A percentile compares a stretch with the other conserved stretches of the same genome.
Evolutionary conservation across 2,113 vertebrate genomes (phyloP).

Genomic region (Trochalopteron elliotii): DNA sequence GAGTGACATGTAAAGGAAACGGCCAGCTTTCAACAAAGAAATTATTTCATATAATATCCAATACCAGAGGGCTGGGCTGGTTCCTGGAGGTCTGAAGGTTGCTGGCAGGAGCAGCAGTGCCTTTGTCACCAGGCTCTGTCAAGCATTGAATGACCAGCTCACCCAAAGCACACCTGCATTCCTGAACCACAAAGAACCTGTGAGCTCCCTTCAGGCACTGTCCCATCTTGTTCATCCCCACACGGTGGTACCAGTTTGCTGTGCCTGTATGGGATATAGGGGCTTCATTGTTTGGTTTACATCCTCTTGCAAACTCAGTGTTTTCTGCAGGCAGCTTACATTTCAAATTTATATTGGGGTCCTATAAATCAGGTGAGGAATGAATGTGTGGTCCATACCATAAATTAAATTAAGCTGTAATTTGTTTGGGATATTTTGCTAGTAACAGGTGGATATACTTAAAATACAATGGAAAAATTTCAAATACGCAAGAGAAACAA

Average conservation of each 20-base stretch:
- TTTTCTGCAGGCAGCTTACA: neutral
- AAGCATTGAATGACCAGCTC: neutral
- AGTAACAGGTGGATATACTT: neutral
- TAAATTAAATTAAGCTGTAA: slow-evolving; percentile 21
- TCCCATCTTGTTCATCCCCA: neutral
- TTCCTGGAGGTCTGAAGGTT: neutral
- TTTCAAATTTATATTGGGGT: neutral
- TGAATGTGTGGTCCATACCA: neutral
- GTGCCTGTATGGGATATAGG: neutral
- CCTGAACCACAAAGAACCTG: neutral
- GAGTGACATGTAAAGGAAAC: neutral
- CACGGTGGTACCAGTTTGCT: neutral
- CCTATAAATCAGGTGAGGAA: neutral
- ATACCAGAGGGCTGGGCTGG: neutral
- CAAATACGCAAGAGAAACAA: neutral
- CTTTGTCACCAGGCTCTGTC: neutral
- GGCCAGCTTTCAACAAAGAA: neutral
- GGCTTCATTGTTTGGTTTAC: neutral
- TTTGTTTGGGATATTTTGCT: neutral
- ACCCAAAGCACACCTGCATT: neutral
- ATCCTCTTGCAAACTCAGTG: neutral
- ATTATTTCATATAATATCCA: neutral
- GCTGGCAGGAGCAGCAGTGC: neutral
- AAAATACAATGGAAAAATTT: neutral
- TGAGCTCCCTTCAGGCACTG: neutral